Evolutionary conservation across 2,888 invertebrate species (phyloP).

Genomic region (Epinotia ramella): DNA sequence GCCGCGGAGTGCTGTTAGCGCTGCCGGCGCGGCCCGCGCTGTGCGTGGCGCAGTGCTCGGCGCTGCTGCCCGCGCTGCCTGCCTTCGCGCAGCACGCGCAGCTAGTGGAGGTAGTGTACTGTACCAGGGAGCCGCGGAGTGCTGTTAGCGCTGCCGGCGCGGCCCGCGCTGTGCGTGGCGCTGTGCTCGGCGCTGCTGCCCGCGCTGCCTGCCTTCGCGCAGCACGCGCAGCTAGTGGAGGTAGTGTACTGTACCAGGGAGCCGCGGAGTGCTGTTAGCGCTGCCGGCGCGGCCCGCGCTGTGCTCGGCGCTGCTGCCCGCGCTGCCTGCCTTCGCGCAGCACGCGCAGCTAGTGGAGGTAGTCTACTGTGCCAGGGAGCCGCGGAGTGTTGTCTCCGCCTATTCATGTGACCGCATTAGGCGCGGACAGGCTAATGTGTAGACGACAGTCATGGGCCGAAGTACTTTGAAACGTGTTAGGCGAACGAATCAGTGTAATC

Average conservation of each 20-base stretch:
- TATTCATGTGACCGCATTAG: no score
- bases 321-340: slow-evolving; percentile 63
- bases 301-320: slow-evolving; percentile 59
- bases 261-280: background rate
- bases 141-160: slow-evolving; percentile 62
- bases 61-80: slow-evolving; percentile 65
- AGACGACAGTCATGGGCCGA: slow-evolving; percentile 11
- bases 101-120: slow-evolving; percentile 62
- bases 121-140: slow-evolving; percentile 48
- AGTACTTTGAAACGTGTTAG: no score
- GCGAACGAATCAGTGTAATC: no score
- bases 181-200: slow-evolving; percentile 61
- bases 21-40: slow-evolving; percentile 50
- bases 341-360: slow-evolving; percentile 66
- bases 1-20: slow-evolving; percentile 38
- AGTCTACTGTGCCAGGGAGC: background rate
- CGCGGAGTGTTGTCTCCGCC: background rate
- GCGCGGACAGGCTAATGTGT: no score
- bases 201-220: slow-evolving; percentile 64
- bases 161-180: slow-evolving; percentile 10
- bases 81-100: slow-evolving; percentile 59
- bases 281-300: slow-evolving; percentile 2
- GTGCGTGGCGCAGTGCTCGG: slow-evolving; percentile 61
- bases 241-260: slow-evolving; percentile 50
- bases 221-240: slow-evolving; percentile 61